Evolutionary conservation across 2,113 vertebrate genomes (phyloP).

Genomic region (Pelodiscus sinensis): DNA sequence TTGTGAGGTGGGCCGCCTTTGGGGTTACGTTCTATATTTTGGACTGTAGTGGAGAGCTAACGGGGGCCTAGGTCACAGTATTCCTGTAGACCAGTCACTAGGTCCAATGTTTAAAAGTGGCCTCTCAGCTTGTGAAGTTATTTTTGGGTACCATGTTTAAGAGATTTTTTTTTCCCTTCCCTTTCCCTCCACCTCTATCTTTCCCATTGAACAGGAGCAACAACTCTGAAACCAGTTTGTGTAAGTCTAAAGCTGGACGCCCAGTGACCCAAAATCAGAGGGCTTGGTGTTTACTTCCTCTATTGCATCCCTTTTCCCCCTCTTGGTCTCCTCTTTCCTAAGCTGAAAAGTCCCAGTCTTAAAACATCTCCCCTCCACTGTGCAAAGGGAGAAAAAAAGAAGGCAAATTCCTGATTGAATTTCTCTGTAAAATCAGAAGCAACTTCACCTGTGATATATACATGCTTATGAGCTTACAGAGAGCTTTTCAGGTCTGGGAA

Average conservation of each 20-base stretch:
- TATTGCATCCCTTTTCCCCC: too few relatives aligned
- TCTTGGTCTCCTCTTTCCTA: too few relatives aligned
- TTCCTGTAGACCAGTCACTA: background rate
- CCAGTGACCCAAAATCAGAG: too few relatives aligned
- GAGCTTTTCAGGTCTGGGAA: background rate
- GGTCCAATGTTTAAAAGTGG: background rate
- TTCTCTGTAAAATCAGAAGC: background rate
- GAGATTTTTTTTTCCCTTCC: too few relatives aligned
- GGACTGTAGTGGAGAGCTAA: background rate
- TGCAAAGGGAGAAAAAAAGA: background rate
- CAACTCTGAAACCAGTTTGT: too few relatives aligned
- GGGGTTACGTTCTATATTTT: too few relatives aligned
- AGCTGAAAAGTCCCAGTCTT: too few relatives aligned
- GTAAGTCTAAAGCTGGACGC: too few relatives aligned
- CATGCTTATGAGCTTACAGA: background rate
- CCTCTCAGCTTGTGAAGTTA: background rate
- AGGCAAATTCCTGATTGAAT: background rate
- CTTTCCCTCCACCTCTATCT: too few relatives aligned
- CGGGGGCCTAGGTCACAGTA: fast-evolving
- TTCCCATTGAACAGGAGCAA: too few relatives aligned
- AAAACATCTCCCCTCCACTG: background rate
- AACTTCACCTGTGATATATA: background rate
- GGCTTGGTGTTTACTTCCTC: too few relatives aligned
- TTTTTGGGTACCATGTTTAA: background rate
- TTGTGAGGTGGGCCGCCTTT: background rate